phyloP scores from a whole-genome alignment of 2,888 invertebrate genomes.

The Leucania comma region DNA sequence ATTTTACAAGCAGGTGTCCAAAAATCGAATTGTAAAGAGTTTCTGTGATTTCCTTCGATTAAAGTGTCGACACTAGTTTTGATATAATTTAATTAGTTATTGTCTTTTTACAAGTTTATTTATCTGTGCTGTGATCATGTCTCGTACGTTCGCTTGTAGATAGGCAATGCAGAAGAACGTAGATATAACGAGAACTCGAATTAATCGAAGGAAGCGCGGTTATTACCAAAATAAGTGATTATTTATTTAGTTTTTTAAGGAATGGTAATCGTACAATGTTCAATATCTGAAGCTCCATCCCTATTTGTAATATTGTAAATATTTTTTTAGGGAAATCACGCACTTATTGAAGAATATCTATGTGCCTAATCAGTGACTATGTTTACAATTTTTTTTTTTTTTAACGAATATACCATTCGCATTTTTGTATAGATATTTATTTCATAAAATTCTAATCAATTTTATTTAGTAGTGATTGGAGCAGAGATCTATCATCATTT shows the following conservation, averaged over 20 bases:
- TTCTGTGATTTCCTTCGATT: constrained; percentile 56
- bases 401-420: constrained; percentile 54
- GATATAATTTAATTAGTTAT: constrained; percentile 45
- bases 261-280: constrained; percentile 69
- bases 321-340: constrained; percentile 31
- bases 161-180: constrained; percentile 38
- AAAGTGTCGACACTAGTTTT: constrained; percentile 37
- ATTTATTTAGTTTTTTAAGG: constrained; percentile 80
- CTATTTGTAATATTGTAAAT: constrained; percentile 56
- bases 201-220: constrained; percentile 71
- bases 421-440: constrained; percentile 61
- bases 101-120: constrained; percentile 47
- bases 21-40: constrained; percentile 71
- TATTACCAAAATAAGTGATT: constrained; percentile 70
- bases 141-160: constrained; percentile 44
- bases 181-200: constrained; percentile 28
- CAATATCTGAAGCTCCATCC: constrained; percentile 52
- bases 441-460: constrained; percentile 43
- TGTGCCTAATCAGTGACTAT: constrained; percentile 16
- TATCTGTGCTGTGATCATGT: constrained; percentile 57
- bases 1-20: constrained; percentile 63
- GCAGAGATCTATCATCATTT: constrained; percentile 70
- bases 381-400: constrained; percentile 25
- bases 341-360: constrained; percentile 19
- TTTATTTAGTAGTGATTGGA: constrained; percentile 67